These are phyloP conservation scores for Carduelis carduelis DNA, from an alignment of 2,797 vertebrate species.

Conservation along the genomic window DNA sequence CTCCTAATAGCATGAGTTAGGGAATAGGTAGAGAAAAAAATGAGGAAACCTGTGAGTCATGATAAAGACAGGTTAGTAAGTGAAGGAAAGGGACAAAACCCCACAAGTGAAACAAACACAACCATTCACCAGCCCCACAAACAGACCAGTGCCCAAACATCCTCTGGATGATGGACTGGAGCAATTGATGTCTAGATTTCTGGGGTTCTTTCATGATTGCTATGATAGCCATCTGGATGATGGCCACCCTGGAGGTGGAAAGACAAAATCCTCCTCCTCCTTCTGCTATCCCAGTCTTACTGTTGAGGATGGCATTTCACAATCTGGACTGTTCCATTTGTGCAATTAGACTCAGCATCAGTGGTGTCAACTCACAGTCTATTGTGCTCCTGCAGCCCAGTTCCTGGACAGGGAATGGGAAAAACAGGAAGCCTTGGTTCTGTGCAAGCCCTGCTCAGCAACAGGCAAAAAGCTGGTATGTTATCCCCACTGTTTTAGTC, in stretches of 20 bases:
- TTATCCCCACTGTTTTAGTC: background rate
- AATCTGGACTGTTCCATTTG: background rate
- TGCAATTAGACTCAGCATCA: rapidly evolving
- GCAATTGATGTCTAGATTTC: too few species aligned
- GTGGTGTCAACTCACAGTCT: background rate
- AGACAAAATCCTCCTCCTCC: background rate
- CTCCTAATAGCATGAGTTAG: background rate
- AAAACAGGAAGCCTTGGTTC: background rate
- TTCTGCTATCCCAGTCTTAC: background rate
- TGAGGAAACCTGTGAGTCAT: background rate
- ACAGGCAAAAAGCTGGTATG: background rate
- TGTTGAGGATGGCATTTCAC: background rate
- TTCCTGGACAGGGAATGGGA: background rate
- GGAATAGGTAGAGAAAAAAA: background rate
- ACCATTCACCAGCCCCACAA: background rate
- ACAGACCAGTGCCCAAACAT: background rate
- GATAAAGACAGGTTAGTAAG: background rate
- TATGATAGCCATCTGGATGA: background rate
- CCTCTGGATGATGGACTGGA: background rate
- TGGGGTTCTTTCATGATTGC: too few species aligned
- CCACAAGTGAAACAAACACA: background rate
- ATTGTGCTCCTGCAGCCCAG: background rate
- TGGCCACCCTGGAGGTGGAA: background rate
- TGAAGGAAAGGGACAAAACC: background rate
- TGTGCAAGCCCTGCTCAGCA: background rate